Percentiles rank a stretch among this genome's conserved stretches.
Conservation (phyloP, 2,113 vertebrate genomes). For the Callipepla californica region DNA sequence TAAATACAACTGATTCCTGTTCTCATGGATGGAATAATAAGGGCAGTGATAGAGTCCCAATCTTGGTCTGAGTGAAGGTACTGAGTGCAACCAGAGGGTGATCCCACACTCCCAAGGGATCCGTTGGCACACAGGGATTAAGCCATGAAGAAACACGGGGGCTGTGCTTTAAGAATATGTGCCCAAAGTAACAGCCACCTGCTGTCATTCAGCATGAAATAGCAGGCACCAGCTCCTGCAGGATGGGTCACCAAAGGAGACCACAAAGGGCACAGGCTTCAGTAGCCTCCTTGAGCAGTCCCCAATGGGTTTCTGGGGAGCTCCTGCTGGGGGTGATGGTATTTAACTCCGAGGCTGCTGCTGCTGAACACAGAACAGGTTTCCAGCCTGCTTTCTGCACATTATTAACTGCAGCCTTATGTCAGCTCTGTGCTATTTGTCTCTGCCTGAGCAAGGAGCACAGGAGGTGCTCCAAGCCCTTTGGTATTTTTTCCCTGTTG, state of each 20-base stretch:
- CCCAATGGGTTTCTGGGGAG: neutral
- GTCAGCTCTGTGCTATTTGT: neutral
- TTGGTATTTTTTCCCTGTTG: neutral
- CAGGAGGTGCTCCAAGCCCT: neutral
- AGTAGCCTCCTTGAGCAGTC: too few species aligned
- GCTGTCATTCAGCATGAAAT: neutral
- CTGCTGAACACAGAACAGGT: neutral
- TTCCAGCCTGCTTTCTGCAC: neutral
- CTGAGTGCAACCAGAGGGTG: rapidly evolving
- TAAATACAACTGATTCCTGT: neutral
- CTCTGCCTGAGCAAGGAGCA: neutral
- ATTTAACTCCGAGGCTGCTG: neutral
- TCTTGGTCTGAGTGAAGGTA: too few species aligned
- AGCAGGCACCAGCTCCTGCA: neutral
- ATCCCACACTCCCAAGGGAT: neutral
- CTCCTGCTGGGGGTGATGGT: neutral
- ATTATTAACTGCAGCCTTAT: neutral
- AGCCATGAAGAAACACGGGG: neutral
- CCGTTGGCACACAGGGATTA: neutral
- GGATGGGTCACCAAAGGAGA: neutral
- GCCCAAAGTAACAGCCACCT: neutral
- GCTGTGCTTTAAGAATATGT: neutral
- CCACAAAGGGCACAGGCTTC: neutral
- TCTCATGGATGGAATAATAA: neutral
- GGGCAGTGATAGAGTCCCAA: neutral